These are phyloP conservation scores for Spermophilus dauricus DNA, from an alignment of 2,113 vertebrate species.

Conservation along the genomic window DNA sequence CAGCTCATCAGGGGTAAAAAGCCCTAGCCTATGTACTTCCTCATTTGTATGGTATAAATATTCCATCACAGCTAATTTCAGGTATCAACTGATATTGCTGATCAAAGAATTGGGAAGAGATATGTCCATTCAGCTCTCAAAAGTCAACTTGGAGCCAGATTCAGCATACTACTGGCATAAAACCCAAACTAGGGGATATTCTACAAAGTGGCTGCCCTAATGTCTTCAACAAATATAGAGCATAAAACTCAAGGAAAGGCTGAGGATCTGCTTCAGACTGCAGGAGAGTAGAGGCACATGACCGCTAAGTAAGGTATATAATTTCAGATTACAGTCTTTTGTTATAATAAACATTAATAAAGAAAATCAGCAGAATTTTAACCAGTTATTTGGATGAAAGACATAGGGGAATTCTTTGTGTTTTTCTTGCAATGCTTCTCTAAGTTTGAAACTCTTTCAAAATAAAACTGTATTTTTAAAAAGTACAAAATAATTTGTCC, in stretches of 20 bases:
- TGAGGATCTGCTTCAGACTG: neutral
- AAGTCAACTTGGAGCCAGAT: neutral
- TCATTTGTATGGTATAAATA: neutral
- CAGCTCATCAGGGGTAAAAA: neutral
- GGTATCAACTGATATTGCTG: neutral
- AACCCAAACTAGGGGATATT: neutral
- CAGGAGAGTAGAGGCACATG: neutral
- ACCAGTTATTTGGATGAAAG: neutral
- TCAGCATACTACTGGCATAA: neutral
- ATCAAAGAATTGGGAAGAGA: neutral
- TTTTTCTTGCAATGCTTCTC: neutral
- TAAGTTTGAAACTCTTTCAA: slow-evolving; percentile 3
- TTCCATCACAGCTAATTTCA: neutral
- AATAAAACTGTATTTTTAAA: neutral
- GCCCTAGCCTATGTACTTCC: neutral
- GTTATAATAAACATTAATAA: neutral
- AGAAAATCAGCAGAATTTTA: neutral
- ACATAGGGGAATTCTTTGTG: neutral
- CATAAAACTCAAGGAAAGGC: neutral
- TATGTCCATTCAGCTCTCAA: neutral
- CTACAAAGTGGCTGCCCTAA: neutral
- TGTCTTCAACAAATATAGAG: neutral
- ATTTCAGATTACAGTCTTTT: neutral
- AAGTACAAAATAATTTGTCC: neutral
- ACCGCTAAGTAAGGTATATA: neutral